A percentile compares a stretch with the other conserved stretches of the same genome.
These are phyloP conservation scores for Loris lydekkerianus DNA, from an alignment of 2,797 vertebrate genomes.

Conservation along the genomic window DNA sequence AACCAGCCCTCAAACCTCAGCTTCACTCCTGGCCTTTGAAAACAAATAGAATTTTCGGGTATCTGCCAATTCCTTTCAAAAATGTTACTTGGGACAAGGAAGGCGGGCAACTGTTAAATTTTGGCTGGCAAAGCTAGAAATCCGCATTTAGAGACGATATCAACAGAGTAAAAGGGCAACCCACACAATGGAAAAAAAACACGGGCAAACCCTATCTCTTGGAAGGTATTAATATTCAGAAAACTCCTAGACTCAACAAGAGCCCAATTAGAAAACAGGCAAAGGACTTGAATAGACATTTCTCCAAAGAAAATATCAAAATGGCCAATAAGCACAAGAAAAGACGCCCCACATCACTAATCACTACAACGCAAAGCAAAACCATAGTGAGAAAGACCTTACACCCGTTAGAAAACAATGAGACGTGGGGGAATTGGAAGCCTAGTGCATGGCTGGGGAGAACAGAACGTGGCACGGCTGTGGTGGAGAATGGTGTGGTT, in stretches of 20 bases:
- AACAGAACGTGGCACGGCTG: fast-evolving
- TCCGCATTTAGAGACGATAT: not conserved
- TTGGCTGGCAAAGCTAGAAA: not conserved
- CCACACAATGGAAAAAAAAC: not conserved
- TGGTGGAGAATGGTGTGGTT: not conserved
- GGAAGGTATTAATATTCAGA: not conserved
- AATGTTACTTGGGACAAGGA: not conserved
- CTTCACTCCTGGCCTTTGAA: not conserved
- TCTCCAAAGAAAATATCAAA: not conserved
- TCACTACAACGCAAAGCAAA: not conserved
- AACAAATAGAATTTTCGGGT: fast-evolving
- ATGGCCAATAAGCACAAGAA: not conserved
- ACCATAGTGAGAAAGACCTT: not conserved
- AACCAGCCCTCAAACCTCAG: not conserved
- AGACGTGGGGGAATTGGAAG: fast-evolving
- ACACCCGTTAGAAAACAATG: fast-evolving
- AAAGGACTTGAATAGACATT: not conserved
- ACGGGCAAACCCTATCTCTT: not conserved
- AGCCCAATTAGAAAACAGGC: not conserved
- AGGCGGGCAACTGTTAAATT: not conserved
- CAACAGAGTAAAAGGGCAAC: not conserved
- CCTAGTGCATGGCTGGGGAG: fast-evolving
- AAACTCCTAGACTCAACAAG: not conserved
- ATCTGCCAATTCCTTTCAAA: not conserved
- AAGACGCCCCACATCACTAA: not conserved